These are phyloP conservation scores for Trichopria drosophilae DNA, from an alignment of 2,888 invertebrate species.

Conservation along the genomic window DNA sequence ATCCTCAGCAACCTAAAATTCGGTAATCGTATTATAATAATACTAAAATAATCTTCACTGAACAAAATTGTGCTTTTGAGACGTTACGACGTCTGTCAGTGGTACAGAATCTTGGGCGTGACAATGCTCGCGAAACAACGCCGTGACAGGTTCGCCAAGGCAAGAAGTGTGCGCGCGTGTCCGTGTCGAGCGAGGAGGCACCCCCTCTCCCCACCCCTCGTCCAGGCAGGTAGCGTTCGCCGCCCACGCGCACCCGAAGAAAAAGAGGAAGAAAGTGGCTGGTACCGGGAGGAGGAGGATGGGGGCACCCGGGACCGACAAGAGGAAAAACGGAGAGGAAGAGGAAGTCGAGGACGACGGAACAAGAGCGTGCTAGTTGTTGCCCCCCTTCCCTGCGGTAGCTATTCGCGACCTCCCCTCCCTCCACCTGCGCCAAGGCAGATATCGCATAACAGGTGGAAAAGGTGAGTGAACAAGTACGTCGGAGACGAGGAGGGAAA, in stretches of 20 bases:
- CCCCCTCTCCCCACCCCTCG: slow-evolving; percentile 12
- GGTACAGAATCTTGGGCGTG: slow-evolving; percentile 40
- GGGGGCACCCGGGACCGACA: no score
- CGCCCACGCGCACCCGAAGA: slow-evolving; percentile 46
- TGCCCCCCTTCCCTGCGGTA: no score
- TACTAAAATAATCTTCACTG: no score
- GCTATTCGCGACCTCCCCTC: no score
- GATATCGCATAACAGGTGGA: slow-evolving; percentile 54
- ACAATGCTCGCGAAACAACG: slow-evolving; percentile 45
- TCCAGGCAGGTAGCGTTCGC: slow-evolving; percentile 35
- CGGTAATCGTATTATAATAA: no score
- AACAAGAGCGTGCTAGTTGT: slow-evolving; percentile 17
- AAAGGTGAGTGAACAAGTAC: slow-evolving; percentile 35
- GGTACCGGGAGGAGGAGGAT: slow-evolving; percentile 14
- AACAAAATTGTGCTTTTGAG: no score
- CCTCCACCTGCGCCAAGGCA: slow-evolving; percentile 47
- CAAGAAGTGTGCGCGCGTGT: background rate
- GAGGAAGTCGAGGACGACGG: slow-evolving; percentile 25
- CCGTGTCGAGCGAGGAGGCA: background rate
- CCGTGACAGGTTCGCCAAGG: slow-evolving; percentile 24
- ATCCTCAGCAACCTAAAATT: no score
- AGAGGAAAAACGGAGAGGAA: slow-evolving; percentile 17
- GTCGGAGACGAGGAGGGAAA: slow-evolving; percentile 20
- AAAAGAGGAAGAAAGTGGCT: slow-evolving; percentile 19
- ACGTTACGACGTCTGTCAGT: background rate